Percentiles rank a stretch among this genome's conserved stretches.
Conservation (phyloP, 2,888 invertebrate genomes). For the Drosophila anceps region DNA sequence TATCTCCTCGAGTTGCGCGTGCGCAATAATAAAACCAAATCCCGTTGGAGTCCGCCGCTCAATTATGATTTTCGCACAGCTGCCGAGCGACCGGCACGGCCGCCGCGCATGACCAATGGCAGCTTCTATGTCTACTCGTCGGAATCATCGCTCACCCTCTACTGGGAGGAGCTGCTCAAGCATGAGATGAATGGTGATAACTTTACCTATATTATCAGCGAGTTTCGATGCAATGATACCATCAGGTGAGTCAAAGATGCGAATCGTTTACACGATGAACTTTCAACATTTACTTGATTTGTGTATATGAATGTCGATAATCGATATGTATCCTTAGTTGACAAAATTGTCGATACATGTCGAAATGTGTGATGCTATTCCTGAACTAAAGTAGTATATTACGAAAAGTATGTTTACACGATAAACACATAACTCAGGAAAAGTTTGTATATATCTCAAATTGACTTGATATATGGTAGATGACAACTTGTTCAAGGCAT, state of each 20-base stretch:
- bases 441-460: neutral
- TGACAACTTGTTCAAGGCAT: too few species aligned
- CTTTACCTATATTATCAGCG: conserved; percentile 89
- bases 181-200: conserved; percentile 90
- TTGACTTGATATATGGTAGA: too few species aligned
- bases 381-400: too few species aligned
- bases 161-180: conserved; percentile 91
- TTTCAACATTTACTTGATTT: neutral
- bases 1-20: conserved; percentile 89
- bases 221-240: conserved; percentile 72
- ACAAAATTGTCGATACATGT: too few species aligned
- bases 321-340: neutral
- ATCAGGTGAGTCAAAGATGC: conserved; percentile 60
- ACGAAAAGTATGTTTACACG: neutral
- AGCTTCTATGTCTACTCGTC: conserved; percentile 89
- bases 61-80: conserved; percentile 88
- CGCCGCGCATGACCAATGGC: conserved; percentile 90
- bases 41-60: conserved; percentile 90
- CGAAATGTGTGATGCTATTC: too few species aligned
- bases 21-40: conserved; percentile 85
- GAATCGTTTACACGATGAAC: neutral
- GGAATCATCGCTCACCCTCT: conserved; percentile 89
- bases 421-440: neutral
- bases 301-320: neutral
- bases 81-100: conserved; percentile 86